Evolutionary conservation across 2,797 vertebrate genomes (phyloP).

Genomic region (Lepus oiostolus): DNA sequence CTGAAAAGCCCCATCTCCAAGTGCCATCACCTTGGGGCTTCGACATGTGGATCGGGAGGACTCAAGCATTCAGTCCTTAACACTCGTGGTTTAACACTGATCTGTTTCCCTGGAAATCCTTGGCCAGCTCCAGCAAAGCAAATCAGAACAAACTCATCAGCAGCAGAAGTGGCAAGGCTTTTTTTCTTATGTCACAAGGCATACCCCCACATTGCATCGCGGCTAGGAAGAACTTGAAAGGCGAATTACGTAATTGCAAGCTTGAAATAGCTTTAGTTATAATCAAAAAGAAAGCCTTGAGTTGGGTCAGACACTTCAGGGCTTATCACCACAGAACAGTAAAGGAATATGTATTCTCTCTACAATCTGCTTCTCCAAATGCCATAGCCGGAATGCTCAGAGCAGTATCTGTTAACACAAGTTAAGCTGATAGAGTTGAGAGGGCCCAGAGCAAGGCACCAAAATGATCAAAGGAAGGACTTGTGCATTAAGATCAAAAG

Average conservation of each 20-base stretch:
- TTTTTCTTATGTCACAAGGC: background rate
- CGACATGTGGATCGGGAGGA: background rate
- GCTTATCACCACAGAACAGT: slow-evolving; percentile 45
- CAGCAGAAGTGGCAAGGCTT: background rate
- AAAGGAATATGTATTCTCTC: slow-evolving; percentile 13
- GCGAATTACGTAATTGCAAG: background rate
- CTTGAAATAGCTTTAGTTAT: slow-evolving; percentile 39
- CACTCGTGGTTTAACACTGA: slow-evolving; percentile 5
- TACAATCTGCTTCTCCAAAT: background rate
- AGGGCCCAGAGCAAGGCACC: slow-evolving; percentile 53
- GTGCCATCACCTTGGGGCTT: background rate
- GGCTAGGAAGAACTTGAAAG: background rate
- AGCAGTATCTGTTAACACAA: slow-evolving; percentile 58
- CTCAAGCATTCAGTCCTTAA: background rate
- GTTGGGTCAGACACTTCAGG: background rate
- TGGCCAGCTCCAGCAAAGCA: background rate
- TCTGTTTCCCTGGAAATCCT: background rate
- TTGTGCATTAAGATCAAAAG: slow-evolving; percentile 71
- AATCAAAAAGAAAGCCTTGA: slow-evolving; percentile 17
- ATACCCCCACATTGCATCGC: background rate
- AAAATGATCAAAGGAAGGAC: slow-evolving; percentile 74
- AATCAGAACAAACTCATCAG: background rate
- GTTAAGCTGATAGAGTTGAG: slow-evolving; percentile 46
- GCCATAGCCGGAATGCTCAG: background rate
- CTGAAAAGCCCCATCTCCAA: background rate